Evolutionary conservation across 2,113 vertebrate genomes (phyloP).

Genomic region (Ophiodon elongatus): DNA sequence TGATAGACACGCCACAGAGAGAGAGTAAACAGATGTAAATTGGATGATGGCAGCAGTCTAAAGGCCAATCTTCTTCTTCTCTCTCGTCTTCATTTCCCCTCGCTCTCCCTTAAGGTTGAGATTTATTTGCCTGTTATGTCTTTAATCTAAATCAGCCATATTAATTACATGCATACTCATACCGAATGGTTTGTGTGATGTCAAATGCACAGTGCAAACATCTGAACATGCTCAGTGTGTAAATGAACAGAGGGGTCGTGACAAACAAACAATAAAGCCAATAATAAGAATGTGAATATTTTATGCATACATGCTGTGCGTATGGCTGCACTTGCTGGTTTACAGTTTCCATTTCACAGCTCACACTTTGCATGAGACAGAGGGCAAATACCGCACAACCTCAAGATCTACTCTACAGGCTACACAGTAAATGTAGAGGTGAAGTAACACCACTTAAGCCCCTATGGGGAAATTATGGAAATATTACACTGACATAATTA

Average conservation of each 20-base stretch:
- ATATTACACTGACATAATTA: not conserved
- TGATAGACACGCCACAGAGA: constrained; percentile 64
- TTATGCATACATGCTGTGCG: not conserved
- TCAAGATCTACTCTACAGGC: not conserved
- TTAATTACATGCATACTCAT: constrained; percentile 57
- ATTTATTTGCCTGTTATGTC: constrained; percentile 49
- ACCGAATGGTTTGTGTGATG: constrained; percentile 34
- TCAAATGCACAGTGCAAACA: constrained; percentile 47
- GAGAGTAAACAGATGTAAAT: constrained; percentile 87
- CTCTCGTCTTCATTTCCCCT: constrained; percentile 18
- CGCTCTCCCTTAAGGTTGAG: constrained; percentile 37
- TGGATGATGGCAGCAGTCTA: constrained; percentile 79
- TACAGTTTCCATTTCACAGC: not conserved
- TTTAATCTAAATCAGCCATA: constrained; percentile 47
- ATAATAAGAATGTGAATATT: constrained; percentile 3
- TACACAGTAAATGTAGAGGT: not conserved
- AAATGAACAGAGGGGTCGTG: constrained; percentile 29
- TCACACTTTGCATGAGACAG: not conserved
- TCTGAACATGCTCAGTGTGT: constrained; percentile 37
- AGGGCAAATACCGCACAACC: not conserved
- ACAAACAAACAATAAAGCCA: constrained; percentile 32
- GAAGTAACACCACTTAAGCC: not conserved
- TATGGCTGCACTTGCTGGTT: not conserved
- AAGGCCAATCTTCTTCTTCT: constrained; percentile 36
- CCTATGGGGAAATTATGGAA: not conserved